Percentiles rank a stretch among this genome's conserved stretches.
These are phyloP conservation scores for Leguminivora glycinivorella DNA, from an alignment of 1,140 invertebrate genomes.

Conservation along the genomic window DNA sequence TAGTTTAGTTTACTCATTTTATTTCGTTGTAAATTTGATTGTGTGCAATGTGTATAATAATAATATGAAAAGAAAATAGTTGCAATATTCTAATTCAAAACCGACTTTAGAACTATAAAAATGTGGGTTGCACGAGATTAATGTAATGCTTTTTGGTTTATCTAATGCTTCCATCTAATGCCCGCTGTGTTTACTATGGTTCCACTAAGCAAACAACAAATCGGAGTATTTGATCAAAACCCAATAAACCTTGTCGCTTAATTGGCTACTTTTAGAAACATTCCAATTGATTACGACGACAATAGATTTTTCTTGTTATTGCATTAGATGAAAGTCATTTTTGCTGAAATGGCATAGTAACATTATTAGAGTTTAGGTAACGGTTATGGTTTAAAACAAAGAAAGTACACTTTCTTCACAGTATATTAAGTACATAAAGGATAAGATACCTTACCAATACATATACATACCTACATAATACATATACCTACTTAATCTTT, in stretches of 20 bases:
- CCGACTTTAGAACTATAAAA: no score
- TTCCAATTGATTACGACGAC: conserved; percentile 48
- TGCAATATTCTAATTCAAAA: no score
- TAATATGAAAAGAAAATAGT: no score
- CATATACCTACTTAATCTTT: no score
- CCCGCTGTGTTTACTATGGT: conserved; percentile 34
- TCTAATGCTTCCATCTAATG: conserved; percentile 38
- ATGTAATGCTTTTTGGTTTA: conserved; percentile 55
- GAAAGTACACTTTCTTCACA: no score
- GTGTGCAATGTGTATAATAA: no score
- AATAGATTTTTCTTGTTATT: not conserved
- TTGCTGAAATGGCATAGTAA: not conserved
- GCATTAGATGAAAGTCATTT: not conserved
- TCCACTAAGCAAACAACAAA: conserved; percentile 61
- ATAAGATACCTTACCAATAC: no score
- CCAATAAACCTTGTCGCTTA: conserved; percentile 49
- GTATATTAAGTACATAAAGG: no score
- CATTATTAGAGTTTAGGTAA: not conserved
- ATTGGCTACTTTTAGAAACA: conserved; percentile 39
- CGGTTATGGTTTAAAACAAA: no score
- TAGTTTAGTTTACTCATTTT: no score
- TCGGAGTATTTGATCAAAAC: conserved; percentile 54
- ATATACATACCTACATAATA: no score
- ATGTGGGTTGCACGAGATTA: conserved; percentile 54
- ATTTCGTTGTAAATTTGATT: no score